These are phyloP conservation scores for Murina feae DNA, from an alignment of 2,113 vertebrate genomes.

Conservation along the genomic window DNA sequence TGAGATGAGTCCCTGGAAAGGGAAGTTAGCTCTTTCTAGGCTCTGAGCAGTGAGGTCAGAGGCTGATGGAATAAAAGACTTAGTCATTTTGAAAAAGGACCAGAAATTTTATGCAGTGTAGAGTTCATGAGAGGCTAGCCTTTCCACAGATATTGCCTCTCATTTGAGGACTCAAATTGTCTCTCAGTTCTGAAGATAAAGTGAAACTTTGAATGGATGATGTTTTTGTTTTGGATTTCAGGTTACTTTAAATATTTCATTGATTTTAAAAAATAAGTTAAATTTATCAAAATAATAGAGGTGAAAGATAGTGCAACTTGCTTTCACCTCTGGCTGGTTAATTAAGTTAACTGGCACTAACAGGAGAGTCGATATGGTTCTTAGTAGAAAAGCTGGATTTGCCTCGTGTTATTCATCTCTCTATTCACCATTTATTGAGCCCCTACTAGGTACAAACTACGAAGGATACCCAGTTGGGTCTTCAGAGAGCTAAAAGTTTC, in stretches of 20 bases:
- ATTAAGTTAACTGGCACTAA: neutral
- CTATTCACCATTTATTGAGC: neutral
- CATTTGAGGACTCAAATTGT: neutral
- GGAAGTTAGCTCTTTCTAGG: neutral
- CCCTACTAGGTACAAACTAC: neutral
- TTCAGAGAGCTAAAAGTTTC: neutral
- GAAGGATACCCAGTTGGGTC: neutral
- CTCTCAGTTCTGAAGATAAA: neutral
- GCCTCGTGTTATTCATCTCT: neutral
- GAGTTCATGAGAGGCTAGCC: neutral
- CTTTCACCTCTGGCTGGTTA: neutral
- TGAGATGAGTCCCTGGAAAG: neutral
- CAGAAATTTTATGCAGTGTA: neutral
- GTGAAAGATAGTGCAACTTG: neutral
- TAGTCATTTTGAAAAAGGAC: neutral
- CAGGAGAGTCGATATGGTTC: too few species aligned
- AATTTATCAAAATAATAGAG: neutral
- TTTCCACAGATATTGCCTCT: neutral
- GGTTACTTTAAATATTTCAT: neutral
- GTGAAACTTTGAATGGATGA: neutral
- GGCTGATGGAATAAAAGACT: neutral
- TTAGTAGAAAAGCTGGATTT: neutral
- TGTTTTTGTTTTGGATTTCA: constrained; percentile 31
- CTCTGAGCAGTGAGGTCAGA: neutral
- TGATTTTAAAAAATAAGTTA: constrained; percentile 10